These are phyloP conservation scores for Dolomedes plantarius DNA, from an alignment of 2,888 invertebrate genomes.

Conservation along the genomic window DNA sequence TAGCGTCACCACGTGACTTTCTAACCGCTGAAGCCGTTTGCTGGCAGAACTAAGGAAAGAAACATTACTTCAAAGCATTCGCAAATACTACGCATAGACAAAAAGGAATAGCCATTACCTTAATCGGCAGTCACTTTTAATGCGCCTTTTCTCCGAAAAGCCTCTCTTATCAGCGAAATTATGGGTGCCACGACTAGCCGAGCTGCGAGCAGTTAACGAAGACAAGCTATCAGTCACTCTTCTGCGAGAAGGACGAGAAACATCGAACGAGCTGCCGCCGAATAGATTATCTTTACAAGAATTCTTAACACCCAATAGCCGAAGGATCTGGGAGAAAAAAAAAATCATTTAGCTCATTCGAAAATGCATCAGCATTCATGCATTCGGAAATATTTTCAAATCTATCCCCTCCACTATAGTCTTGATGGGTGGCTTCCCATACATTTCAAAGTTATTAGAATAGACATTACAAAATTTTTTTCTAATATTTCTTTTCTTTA, in stretches of 20 bases:
- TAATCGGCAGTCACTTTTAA: constrained; percentile 51
- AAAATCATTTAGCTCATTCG: not conserved
- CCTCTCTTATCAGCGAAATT: constrained; percentile 67
- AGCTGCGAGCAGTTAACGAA: constrained; percentile 79
- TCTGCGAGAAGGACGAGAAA: constrained; percentile 76
- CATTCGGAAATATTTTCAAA: too few relatives aligned
- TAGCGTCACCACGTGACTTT: constrained; percentile 92
- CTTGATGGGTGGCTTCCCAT: too few relatives aligned
- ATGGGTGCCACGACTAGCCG: constrained; percentile 61
- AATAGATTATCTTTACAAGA: constrained; percentile 78
- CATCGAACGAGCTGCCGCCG: constrained; percentile 79
- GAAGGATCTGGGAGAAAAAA: constrained; percentile 79
- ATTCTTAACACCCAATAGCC: constrained; percentile 81
- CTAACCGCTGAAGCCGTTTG: constrained; percentile 90
- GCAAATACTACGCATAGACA: not conserved
- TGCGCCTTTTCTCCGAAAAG: constrained; percentile 78
- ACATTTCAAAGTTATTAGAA: too few relatives aligned
- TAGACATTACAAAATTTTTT: too few relatives aligned
- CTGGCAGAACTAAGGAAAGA: constrained; percentile 80
- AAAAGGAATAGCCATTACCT: constrained; percentile 55
- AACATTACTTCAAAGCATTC: not conserved
- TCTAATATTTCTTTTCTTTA: too few relatives aligned
- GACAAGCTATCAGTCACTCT: constrained; percentile 88
- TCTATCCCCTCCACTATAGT: too few relatives aligned
- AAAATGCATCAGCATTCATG: not conserved